These are phyloP conservation scores for Epinephelus cyanopodus DNA, from an alignment of 2,113 vertebrate genomes.

Conservation along the genomic window DNA sequence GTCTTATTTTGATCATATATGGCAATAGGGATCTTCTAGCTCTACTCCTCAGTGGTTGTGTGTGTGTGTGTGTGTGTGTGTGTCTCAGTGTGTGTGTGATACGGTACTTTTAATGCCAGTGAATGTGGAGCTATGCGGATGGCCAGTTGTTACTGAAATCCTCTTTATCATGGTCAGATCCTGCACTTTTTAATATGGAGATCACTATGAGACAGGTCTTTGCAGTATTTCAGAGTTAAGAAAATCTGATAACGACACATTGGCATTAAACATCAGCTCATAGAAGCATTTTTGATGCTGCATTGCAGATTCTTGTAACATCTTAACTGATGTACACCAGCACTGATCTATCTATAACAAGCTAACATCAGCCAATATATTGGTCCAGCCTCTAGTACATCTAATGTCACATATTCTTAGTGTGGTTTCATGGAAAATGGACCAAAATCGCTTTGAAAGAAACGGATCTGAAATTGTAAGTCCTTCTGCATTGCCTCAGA, in stretches of 20 bases:
- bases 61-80: constrained; percentile 31
- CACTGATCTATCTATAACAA: not conserved
- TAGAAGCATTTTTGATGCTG: not conserved
- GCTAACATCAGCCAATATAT: no score
- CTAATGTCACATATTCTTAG: not conserved
- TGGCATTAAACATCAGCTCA: not conserved
- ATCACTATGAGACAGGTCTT: not conserved
- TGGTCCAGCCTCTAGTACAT: not conserved
- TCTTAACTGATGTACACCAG: not conserved
- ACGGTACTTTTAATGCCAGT: constrained; percentile 36
- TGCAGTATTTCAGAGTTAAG: not conserved
- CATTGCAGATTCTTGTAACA: no score
- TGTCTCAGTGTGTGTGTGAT: constrained; percentile 10
- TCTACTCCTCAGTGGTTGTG: constrained; percentile 43
- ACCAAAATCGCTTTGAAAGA: not conserved
- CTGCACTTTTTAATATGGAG: constrained; percentile 20
- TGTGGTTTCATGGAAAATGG: not conserved
- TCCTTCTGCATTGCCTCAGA: not conserved
- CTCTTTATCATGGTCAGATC: constrained; percentile 36
- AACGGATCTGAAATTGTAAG: not conserved
- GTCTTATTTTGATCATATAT: constrained; percentile 85
- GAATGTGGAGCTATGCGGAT: constrained; percentile 41
- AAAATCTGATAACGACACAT: not conserved
- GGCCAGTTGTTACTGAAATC: constrained; percentile 45
- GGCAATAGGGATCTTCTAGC: constrained; percentile 74